Conservation (phyloP, 2,113 vertebrate genomes). For the Centropristis striata region DNA sequence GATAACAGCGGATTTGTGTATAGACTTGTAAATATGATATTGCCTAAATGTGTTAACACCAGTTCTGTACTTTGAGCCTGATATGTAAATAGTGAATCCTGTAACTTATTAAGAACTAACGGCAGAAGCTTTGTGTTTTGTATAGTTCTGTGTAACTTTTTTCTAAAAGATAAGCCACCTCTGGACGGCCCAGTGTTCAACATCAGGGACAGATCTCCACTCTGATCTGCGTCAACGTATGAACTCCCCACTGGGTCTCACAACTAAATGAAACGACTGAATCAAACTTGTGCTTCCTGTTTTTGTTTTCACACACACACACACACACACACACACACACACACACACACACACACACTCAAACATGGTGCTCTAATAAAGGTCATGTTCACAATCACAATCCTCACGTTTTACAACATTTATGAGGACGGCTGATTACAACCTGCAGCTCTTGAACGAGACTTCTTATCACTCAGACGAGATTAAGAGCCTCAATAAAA, state of each 20-base stretch:
- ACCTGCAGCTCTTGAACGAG: neutral
- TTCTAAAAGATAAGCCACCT: conserved; percentile 69
- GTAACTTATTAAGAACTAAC: conserved; percentile 75
- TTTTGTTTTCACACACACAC: conserved; percentile 12
- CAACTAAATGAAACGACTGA: conserved; percentile 62
- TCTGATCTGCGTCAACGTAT: conserved; percentile 38
- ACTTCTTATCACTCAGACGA: neutral
- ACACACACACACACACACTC: neutral
- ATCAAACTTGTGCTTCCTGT: conserved; percentile 50
- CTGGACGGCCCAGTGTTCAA: conserved; percentile 65
- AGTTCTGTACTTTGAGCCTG: conserved; percentile 50
- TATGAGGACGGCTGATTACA: conserved; percentile 22
- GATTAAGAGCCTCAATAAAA: conserved; percentile 31
- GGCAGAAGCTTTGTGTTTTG: conserved; percentile 74
- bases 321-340: neutral
- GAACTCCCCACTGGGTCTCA: conserved; percentile 28
- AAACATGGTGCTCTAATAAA: neutral
- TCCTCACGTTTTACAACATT: conserved; percentile 7
- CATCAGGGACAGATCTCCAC: conserved; percentile 41
- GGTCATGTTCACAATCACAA: neutral
- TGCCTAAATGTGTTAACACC: conserved; percentile 52
- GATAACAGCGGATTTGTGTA: conserved; percentile 73
- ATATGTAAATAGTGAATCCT: conserved; percentile 83
- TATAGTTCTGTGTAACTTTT: conserved; percentile 75
- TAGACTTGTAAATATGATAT: conserved; percentile 86